Evolutionary conservation across 1,140 invertebrate species (phyloP), one percentile per base, ranked within the genome.

Genomic region (Drosophila ercepeae): DNA sequence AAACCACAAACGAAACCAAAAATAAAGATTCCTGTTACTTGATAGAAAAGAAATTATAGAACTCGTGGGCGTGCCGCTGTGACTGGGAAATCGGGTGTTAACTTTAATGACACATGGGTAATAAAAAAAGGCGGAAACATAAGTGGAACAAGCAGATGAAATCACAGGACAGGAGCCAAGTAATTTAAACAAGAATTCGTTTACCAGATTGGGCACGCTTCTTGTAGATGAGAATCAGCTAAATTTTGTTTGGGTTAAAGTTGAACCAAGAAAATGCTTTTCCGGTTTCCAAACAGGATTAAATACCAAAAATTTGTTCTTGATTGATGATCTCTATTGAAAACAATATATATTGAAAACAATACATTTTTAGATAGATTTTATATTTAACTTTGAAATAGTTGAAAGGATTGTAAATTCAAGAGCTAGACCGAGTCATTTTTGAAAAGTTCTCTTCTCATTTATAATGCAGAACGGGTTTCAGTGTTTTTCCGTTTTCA

Each of bases 21-120:
- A 83, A 77, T 77, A 57, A 74, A 83, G 78, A 83, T 83, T 55
- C 48, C 53, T 71, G 64, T 71, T 48, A 27, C 41, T 63, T 67
- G 78, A 83, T 83, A 83, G n/a, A 74, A 13, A 44, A 27, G 39
- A 50, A 75, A 75, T 75, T 71, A 49, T 64, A 54, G 34, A 63
- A 36, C 25, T 23, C 18, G 13, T 50, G 51, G 59, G 58, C 42
- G 59, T 65, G 46, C 34, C 23, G 5, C 2, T n/a, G 14, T 32
- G 32, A 7, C 23, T 52, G 45, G 29, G 32, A 32, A 44, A 27
- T 29, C 21, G 34, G 29, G 25, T 46, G 16, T 29, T 51, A 29
- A 70, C 42, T 39, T 42, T 50, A 44, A 55, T 34, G 44, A 54
- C 25, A 25, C 21, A 23, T 27, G 41, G 60, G 45, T 68, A 59